Evolutionary conservation across 2,888 invertebrate genomes (phyloP), one percentile per base, ranked within the genome.

Genomic region (Eupithecia centaureata): DNA sequence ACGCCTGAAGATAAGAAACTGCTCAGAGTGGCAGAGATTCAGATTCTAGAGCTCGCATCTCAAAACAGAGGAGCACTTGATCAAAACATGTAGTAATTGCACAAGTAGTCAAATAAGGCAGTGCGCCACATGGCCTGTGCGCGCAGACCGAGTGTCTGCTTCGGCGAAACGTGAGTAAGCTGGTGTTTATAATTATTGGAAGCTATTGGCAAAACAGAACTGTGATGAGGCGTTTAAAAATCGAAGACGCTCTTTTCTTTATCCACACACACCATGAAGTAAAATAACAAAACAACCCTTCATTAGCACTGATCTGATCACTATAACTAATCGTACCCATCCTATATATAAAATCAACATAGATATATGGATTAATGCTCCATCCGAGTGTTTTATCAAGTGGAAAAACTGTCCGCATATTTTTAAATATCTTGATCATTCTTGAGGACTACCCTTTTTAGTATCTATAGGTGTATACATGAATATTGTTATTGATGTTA

Each of bases 111-210:
- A 77, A 83, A 82, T 81, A 80, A 77, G 80, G 79, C 74, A 65
- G 66, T 62, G 65, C 69, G 68, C 76, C 82, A 82, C 79, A 82
- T 82, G 82, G 79, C 81, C 71, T 63, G 76, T 77, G 76, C 77
- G 71, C 76, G 79, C 87, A 91, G 91, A 91, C 91, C 83, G 87
- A 87, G 85, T 87, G 91, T 87, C 91, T 88, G 79, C 80, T 86
- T 84, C 84, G 81, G 78, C 83, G 86, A 85, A 87, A 76, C 77
- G 74, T 74, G 75, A 77, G 73, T 77, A 77, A 80, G 77, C 74
- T 61, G 51, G 71, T 73, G 68, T 63, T 73, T 67, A 63, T 70
- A 71, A 71, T 72, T 72, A 73, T 63, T 67, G 51, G 56, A 72
- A 67, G 58, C 65, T 75, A 72, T 71, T 68, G 72, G 56, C 68